These are phyloP conservation scores for Enteromius treurensis DNA, from an alignment of 2,797 vertebrate genomes.

Conservation along the genomic window DNA sequence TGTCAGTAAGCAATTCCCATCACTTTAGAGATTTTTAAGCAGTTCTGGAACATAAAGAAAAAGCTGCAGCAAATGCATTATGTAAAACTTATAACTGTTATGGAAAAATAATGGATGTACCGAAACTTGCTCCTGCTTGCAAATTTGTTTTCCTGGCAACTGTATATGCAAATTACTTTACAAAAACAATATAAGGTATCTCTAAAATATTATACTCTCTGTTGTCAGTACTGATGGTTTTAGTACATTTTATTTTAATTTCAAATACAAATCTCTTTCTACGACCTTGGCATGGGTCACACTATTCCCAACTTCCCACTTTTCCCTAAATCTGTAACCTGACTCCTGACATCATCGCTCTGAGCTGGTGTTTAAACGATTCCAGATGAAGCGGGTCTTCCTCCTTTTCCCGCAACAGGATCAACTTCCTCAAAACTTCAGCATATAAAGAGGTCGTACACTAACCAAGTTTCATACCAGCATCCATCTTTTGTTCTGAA, in stretches of 20 bases:
- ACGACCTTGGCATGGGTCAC: not conserved
- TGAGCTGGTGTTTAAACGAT: slow-evolving; percentile 57
- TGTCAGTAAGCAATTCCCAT: not conserved
- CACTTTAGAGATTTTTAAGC: not conserved
- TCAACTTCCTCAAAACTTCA: slow-evolving; percentile 74
- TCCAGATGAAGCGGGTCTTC: slow-evolving; percentile 65
- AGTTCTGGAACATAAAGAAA: not conserved
- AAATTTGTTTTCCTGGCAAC: not conserved
- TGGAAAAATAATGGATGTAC: not conserved
- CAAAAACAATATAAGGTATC: not conserved
- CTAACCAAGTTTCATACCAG: slow-evolving; percentile 59
- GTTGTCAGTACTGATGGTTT: not conserved
- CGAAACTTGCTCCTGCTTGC: not conserved
- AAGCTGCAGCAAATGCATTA: not conserved
- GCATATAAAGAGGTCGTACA: slow-evolving; percentile 66
- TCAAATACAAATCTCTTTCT: not conserved
- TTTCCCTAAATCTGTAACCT: slow-evolving; percentile 57
- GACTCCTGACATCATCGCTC: slow-evolving; percentile 73
- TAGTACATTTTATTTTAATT: not conserved
- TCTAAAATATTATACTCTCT: not conserved
- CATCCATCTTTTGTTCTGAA: slow-evolving; percentile 35
- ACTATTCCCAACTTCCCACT: slow-evolving; percentile 19
- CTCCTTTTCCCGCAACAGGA: slow-evolving; percentile 51
- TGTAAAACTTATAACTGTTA: not conserved
- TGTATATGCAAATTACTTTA: not conserved